phyloP scores from a whole-genome alignment of 2,888 invertebrate species.

The Heteromyza rotundicornis region DNA sequence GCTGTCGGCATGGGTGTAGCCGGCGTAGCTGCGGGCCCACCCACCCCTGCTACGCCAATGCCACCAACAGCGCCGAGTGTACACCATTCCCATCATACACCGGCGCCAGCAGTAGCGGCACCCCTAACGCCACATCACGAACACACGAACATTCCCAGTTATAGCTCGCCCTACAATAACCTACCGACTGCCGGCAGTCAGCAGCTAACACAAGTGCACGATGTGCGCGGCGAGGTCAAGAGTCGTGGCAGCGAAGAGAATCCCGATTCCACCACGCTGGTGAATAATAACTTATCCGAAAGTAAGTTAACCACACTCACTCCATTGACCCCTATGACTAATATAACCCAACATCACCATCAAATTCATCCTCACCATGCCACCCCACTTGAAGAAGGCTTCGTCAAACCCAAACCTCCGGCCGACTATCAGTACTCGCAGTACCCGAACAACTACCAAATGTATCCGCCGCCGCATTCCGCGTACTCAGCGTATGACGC shows the following conservation, averaged over 20 bases:
- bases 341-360: conserved; percentile 48
- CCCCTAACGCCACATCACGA: conserved; percentile 15
- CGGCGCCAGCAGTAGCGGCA: conserved; percentile 23
- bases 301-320: conserved; percentile 62
- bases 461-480: conserved; percentile 62
- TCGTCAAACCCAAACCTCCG: conserved; percentile 62
- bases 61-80: conserved; percentile 32
- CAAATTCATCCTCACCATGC: conserved; percentile 36
- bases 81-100: conserved; percentile 29
- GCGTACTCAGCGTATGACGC: conserved; percentile 62
- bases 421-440: conserved; percentile 61
- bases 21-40: conserved; percentile 20
- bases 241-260: conserved; percentile 69
- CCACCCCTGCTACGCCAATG: conserved; percentile 33
- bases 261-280: conserved; percentile 76
- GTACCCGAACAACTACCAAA: conserved; percentile 62
- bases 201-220: conserved; percentile 46
- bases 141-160: conserved; percentile 38
- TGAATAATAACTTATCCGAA: conserved; percentile 63
- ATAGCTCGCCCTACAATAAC: conserved; percentile 50
- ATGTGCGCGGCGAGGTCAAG: conserved; percentile 57
- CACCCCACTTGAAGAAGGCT: conserved; percentile 56
- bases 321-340: conserved; percentile 63
- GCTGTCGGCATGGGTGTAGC: conserved; percentile 35
- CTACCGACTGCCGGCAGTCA: conserved; percentile 47